These are phyloP conservation scores for Phthorimaea operculella DNA, from an alignment of 1,140 invertebrate genomes.

Conservation along the genomic window DNA sequence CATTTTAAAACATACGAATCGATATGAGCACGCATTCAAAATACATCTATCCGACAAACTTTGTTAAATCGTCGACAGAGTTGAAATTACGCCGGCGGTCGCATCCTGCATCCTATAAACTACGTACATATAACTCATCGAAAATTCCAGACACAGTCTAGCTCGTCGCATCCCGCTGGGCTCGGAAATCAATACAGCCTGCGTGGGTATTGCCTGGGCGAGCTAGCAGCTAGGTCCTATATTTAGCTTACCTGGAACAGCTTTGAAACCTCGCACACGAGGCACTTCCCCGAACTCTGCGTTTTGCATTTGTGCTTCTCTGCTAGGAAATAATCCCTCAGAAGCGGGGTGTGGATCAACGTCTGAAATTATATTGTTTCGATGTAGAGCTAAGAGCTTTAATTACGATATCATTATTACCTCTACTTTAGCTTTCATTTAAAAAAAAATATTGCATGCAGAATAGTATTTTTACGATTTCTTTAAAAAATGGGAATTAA, in stretches of 20 bases:
- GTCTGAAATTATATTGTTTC: conserved; percentile 63
- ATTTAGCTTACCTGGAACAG: conserved; percentile 74
- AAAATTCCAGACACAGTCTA: neutral
- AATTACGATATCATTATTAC: too few species aligned
- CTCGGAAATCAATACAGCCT: conserved; percentile 4
- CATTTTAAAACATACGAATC: too few species aligned
- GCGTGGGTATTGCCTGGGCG: neutral
- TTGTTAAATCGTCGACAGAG: too few species aligned
- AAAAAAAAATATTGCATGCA: too few species aligned
- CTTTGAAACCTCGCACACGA: conserved; percentile 93
- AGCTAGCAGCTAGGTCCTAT: neutral
- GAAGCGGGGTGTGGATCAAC: conserved; percentile 92
- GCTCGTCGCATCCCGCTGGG: neutral
- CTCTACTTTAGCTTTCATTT: too few species aligned
- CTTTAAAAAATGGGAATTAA: too few species aligned
- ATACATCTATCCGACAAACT: too few species aligned
- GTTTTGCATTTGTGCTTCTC: conserved; percentile 89
- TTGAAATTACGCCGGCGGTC: too few species aligned
- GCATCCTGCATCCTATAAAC: too few species aligned
- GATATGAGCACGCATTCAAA: too few species aligned
- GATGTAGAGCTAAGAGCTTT: too few species aligned
- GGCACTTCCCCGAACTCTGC: conserved; percentile 74
- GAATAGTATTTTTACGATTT: too few species aligned
- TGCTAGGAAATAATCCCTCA: conserved; percentile 95
- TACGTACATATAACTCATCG: neutral